These are phyloP conservation scores for Sebastes trivittatus DNA, from an alignment of 2,797 vertebrate genomes.

Conservation along the genomic window DNA sequence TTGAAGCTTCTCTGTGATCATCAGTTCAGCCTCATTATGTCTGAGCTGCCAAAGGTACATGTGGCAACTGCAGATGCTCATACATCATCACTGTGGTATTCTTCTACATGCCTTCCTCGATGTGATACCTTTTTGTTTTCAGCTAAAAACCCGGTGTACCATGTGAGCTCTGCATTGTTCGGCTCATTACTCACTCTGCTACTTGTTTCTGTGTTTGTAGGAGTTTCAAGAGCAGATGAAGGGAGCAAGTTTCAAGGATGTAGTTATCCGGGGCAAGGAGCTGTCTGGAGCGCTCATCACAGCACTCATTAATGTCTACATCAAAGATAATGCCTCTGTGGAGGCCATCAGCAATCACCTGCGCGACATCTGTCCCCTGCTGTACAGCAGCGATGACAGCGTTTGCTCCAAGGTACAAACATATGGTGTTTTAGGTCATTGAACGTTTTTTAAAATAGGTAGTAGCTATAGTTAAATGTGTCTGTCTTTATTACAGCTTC, in stretches of 20 bases:
- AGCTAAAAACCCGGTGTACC: not conserved
- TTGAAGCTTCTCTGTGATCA: conserved; percentile 98
- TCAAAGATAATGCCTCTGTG: conserved; percentile 94
- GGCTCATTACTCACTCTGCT: not conserved
- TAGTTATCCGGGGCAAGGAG: conserved; percentile 93
- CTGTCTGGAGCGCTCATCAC: conserved; percentile 93
- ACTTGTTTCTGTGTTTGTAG: conserved; percentile 67
- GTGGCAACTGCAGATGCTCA: conserved; percentile 5
- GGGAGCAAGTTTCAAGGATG: conserved; percentile 91
- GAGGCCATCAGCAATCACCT: conserved; percentile 94
- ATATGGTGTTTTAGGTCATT: not conserved
- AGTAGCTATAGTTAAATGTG: not conserved
- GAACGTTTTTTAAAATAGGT: not conserved
- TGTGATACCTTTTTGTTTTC: not conserved
- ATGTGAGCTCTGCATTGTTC: not conserved
- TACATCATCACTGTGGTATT: not conserved
- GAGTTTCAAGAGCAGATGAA: conserved; percentile 96
- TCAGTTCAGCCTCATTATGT: conserved; percentile 92
- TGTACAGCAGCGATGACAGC: conserved; percentile 96
- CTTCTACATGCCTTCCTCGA: not conserved
- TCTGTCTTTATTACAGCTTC: not conserved
- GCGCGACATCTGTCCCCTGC: conserved; percentile 93
- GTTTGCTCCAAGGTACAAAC: conserved; percentile 93
- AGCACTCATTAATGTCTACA: conserved; percentile 95
- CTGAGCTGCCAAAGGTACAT: conserved; percentile 94